Base-by-base conservation (phyloP, 37 sponge, comb jelly and placozoan genomes). In the Beroe ovata region DNA sequence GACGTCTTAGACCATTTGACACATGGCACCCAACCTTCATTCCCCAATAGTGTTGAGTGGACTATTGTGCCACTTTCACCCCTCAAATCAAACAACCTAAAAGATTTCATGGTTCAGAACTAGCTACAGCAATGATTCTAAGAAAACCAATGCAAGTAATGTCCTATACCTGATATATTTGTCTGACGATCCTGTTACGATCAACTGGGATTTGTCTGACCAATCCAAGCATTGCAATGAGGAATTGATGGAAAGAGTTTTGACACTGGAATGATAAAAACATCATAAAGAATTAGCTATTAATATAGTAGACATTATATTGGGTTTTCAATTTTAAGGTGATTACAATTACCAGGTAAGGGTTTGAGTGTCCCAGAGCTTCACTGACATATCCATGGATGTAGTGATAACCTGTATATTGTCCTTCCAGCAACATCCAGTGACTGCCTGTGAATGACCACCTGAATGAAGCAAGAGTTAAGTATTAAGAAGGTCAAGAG, bases 141-240 rank as follows among this genome's bases (percentile, higher is more conserved):
- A n/a, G n/a, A n/a, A n/a, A n/a, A n/a, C n/a, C n/a, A n/a, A n/a
- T n/a, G n/a, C 59, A 58, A 58, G 18, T 18, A n/a, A n/a, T n/a
- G n/a, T n/a, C n/a, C n/a, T n/a, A n/a, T 8, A 71, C 38, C 71
- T 71, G 71, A 71, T 38, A 20, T 36, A 71, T 36, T 71, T 71
- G 38, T 71, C 71, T 3, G 38, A 36, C 2, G 71, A 29, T 30
- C 71, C 71, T 20, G 71, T 30, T 6, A 38, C 71, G 16, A 71
- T 36, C 2, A 71, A 28, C 8, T 36, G 71, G 8, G 71, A 71
- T 28, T 28, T 71, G 38, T 71, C 71, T 30, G 71, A 71, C 71
- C 71, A 71, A 20, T 4, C 36, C 38, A 71, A 35, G 35, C 38
- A 6, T 29, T 71, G 71, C 16, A 71, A 38, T 28, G 71, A 29